Evolutionary conservation across 1,140 invertebrate genomes (phyloP), one percentile per base, ranked within the genome.

Genomic region (Panulirus ornatus): DNA sequence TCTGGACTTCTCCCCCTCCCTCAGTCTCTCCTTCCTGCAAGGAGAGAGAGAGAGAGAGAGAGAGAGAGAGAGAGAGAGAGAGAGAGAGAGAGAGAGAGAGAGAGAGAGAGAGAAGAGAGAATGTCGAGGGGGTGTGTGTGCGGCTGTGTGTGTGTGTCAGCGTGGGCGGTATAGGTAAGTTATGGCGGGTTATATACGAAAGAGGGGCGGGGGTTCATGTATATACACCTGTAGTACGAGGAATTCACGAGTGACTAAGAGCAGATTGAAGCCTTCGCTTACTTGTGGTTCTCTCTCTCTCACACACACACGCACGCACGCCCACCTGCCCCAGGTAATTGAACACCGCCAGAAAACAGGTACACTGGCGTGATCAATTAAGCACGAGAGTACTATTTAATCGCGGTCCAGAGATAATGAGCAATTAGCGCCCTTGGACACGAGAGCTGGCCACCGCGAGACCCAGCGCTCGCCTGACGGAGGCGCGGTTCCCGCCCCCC

Each of bases 341-440:
- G 58, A 84, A 66, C 81, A 63, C 40, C 81, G 70, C 81, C 58
- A 36, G 58, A 70, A 42, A 34, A 70, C 81, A 27, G 58, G 81
- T 84, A 84, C 81, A 84, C 66, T 84, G 70, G 81, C 81, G 81
- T 84, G 81, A 84, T 84, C 58, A 84, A 84, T 84, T 84, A 84
- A 58, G 58, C 58, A 63, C 44, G 44, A 34, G 30, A 51, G 27
- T 38, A 63, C 81, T 84, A 84, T 84, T 84, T 84, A 84, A 84
- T 84, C 81, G 70, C 66, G 81, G 81, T 70, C 81, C 81, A 70
- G 81, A 66, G 81, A 84, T 84, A 84, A 84, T 84, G 58, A 84
- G 81, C 81, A 84, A 84, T 84, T 84, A 84, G 63, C 58, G 81
- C 58, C 73, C 58, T 16, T 42, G 34, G 81, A 70, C 81, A 84